Evolutionary conservation across 2,113 vertebrate genomes (phyloP).

Genomic region (Mormyrus iriodes): DNA sequence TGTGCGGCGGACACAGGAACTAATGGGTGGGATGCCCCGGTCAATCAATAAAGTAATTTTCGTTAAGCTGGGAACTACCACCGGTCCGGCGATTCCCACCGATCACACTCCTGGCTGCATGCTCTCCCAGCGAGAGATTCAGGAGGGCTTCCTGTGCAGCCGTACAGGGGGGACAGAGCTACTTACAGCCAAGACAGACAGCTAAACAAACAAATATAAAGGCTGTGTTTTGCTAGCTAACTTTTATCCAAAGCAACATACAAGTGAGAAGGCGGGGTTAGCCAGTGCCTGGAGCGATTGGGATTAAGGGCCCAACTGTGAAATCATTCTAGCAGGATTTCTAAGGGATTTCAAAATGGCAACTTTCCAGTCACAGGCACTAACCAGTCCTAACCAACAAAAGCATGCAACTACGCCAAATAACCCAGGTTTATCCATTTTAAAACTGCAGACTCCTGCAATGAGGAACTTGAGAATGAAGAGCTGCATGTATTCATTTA

Average conservation of each 20-base stretch:
- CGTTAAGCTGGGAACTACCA: neutral
- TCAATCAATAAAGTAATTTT: neutral
- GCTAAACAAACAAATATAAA: neutral
- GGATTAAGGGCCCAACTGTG: neutral
- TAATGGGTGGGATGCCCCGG: neutral
- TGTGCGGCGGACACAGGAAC: neutral
- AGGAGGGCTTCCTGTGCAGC: neutral
- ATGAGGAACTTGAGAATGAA: neutral
- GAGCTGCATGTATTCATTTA: neutral
- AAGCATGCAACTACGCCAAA: neutral
- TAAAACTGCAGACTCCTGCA: neutral
- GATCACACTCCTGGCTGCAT: neutral
- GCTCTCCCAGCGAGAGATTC: neutral
- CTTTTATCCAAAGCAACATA: neutral
- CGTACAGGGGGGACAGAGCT: neutral
- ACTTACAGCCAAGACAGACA: neutral
- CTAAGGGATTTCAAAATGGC: neutral
- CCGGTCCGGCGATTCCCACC: neutral
- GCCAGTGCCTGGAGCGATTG: neutral
- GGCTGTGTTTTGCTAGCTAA: no score
- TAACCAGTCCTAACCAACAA: neutral
- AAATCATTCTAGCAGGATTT: neutral
- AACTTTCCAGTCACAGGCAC: neutral
- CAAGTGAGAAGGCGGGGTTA: neutral
- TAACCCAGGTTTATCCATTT: neutral